Percentiles rank a stretch among this genome's conserved stretches.
phyloP scores from a whole-genome alignment of 2,113 vertebrate species.

The Isichthys henryi region DNA sequence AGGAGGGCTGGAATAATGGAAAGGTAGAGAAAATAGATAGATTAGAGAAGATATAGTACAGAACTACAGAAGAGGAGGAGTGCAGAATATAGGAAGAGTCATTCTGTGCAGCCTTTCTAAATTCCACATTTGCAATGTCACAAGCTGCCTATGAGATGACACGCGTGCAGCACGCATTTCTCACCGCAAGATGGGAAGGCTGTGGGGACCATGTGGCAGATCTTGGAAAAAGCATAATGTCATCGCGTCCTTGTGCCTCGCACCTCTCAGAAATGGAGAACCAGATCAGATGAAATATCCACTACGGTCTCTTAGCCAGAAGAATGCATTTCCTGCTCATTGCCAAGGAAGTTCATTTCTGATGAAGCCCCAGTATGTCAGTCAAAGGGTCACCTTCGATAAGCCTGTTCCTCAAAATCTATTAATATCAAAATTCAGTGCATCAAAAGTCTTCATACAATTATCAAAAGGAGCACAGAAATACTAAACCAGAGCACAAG shows the following conservation, averaged over 20 bases:
- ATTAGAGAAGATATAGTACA: background rate
- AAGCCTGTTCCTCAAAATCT: background rate
- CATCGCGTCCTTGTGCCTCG: background rate
- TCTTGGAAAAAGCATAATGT: background rate
- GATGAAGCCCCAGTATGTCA: background rate
- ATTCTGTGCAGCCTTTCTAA: background rate
- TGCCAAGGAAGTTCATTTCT: background rate
- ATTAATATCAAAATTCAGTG: background rate
- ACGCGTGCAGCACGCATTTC: background rate
- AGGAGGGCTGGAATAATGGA: background rate
- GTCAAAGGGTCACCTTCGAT: background rate
- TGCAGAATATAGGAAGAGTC: too few species aligned
- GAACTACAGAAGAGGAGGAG: background rate
- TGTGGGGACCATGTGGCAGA: background rate
- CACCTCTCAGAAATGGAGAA: background rate
- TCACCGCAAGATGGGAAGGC: background rate
- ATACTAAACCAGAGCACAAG: background rate
- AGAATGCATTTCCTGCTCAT: background rate
- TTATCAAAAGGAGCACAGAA: background rate
- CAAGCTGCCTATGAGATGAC: background rate
- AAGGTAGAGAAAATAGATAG: background rate
- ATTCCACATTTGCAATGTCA: background rate
- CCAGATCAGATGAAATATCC: background rate
- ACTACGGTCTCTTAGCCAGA: background rate
- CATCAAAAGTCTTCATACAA: background rate